Conservation (phyloP, 2,113 vertebrate species). For the Steatornis caripensis region DNA sequence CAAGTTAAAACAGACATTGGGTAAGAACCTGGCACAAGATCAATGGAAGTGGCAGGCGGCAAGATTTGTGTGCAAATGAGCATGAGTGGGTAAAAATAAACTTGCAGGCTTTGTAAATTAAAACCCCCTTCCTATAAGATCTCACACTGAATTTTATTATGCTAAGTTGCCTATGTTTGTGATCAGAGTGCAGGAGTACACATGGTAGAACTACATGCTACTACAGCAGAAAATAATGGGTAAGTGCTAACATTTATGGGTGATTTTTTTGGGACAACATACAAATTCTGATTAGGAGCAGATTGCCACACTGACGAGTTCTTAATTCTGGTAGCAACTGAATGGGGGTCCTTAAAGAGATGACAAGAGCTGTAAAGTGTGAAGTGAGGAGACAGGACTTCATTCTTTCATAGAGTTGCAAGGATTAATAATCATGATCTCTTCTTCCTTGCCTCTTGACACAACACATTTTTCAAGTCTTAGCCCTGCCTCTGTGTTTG, state of each 20-base stretch:
- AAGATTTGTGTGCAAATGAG: neutral
- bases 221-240: neutral
- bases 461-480: neutral
- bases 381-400: neutral
- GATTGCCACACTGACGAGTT: neutral
- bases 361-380: neutral
- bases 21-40: neutral
- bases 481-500: neutral
- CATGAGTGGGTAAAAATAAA: neutral
- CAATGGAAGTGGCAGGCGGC: neutral
- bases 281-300: neutral
- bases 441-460: neutral
- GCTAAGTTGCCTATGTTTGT: neutral
- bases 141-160: neutral
- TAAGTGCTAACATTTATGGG: neutral
- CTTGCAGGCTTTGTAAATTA: neutral
- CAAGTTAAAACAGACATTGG: fast-evolving
- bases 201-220: neutral
- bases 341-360: neutral
- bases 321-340: neutral
- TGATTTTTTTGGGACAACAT: neutral
- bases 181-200: neutral
- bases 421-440: neutral
- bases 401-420: neutral
- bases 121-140: neutral